phyloP scores from a whole-genome alignment of 2,888 invertebrate species.

The Teleiodes luculella region DNA sequence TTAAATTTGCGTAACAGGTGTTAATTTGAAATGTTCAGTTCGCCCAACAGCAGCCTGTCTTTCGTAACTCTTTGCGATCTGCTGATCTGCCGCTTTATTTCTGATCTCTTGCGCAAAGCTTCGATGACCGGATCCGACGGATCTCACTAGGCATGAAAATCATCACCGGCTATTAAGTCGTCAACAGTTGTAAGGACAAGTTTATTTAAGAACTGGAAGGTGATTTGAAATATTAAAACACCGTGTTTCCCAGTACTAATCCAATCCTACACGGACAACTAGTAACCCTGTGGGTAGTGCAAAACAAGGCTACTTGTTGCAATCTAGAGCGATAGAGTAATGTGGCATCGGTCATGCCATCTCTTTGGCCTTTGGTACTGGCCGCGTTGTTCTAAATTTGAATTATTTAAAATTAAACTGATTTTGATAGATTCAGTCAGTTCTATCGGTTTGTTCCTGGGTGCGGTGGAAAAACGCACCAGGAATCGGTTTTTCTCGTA shows the following conservation, averaged over 20 bases:
- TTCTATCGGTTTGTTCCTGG: too few species aligned
- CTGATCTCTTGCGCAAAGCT: conserved; percentile 59
- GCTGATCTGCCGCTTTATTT: conserved; percentile 53
- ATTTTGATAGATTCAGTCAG: too few species aligned
- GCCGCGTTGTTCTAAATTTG: too few species aligned
- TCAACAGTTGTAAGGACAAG: conserved; percentile 35
- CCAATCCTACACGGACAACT: neutral
- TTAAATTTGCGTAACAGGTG: conserved; percentile 52
- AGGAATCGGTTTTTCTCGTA: too few species aligned
- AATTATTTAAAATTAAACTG: too few species aligned
- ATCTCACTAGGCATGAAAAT: conserved; percentile 15
- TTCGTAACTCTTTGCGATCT: conserved; percentile 45
- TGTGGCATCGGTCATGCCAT: neutral
- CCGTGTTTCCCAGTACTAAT: neutral
- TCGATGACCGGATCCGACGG: conserved; percentile 8
- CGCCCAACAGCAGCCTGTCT: conserved; percentile 41
- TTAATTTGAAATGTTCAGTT: conserved; percentile 44
- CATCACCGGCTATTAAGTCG: conserved; percentile 36
- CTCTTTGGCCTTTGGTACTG: too few species aligned
- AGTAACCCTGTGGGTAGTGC: neutral
- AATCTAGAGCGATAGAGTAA: neutral
- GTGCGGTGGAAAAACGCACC: too few species aligned
- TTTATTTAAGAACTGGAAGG: conserved; percentile 8
- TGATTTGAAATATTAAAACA: neutral
- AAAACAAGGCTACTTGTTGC: conserved; percentile 1